Evolutionary conservation across 2,888 invertebrate genomes (phyloP), one percentile per base, ranked within the genome.

Genomic region (Hydroisotoma schaefferi): DNA sequence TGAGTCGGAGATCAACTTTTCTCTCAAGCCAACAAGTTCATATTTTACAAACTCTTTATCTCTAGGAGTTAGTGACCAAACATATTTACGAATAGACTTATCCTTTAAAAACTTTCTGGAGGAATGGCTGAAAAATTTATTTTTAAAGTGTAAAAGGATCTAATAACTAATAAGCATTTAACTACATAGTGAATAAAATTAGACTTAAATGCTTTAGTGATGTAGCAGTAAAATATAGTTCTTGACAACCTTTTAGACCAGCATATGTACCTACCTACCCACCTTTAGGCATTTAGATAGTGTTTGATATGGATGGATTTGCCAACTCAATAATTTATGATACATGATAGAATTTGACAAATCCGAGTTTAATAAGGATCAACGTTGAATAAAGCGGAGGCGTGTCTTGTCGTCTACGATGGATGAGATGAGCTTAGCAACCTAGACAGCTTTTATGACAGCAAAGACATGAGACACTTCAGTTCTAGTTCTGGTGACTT

Each of bases 361-460:
- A 52, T 52, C 51, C 18, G 51, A 29, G 37, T 28, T 52, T 52
- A 52, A 52, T 52, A 18, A 33, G 37, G 51, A 52, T 52, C 22
- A 52, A 40, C 40, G n/a, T 40, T 40, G 5, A 15, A n/a, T n/a
- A n/a, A 15, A 5, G 40, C 20, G 40, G 15, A 40, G 40, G 40
- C n/a, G 40, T 5, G 40, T 40, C 33, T 8, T 33, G 33, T 33
- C 33, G 33, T 33, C 33, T 33, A 33, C 8, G 15, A 33, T 33
- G 15, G 40, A 40, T 40, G 40, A 18, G 15, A 20, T 40, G n/a
- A 18, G 40, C 20, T 15, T 10, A 8, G 5, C 5, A 15, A 40
- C 20, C 20, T n/a, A n/a, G n/a, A n/a, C n/a, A n/a, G n/a, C n/a
- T n/a, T n/a, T n/a, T n/a, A n/a, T n/a, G n/a, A n/a, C n/a, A n/a